Evolutionary conservation across 23 tunicate species (phyloP).

Genomic region (Halocynthia aurantium): DNA sequence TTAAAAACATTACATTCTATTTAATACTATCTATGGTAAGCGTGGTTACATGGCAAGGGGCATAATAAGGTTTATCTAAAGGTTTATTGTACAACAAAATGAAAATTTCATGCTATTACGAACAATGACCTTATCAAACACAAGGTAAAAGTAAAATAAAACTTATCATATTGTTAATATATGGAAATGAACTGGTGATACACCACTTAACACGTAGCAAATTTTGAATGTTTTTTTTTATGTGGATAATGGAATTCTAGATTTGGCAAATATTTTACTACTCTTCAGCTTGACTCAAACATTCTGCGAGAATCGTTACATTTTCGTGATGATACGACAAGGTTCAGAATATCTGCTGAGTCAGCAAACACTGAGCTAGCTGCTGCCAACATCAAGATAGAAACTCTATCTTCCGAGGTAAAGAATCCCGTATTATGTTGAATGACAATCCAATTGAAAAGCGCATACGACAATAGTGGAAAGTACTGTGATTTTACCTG

Average conservation of each 20-base stretch:
- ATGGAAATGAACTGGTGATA: not conserved
- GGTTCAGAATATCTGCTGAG: slow-evolving; percentile 18
- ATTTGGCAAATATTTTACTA: not conserved
- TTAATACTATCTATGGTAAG: no score
- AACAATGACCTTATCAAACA: no score
- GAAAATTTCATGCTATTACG: no score
- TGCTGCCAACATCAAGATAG: slow-evolving; percentile 61
- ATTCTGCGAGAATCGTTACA: slow-evolving; percentile 16
- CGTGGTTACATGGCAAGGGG: no score
- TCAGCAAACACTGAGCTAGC: slow-evolving; percentile 45
- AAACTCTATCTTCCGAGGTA: slow-evolving; percentile 64
- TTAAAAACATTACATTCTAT: no score
- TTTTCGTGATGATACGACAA: slow-evolving; percentile 17
- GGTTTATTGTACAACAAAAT: no score
- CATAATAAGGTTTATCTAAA: no score
- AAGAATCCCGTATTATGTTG: not conserved
- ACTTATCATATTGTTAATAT: not conserved
- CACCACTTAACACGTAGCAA: not conserved
- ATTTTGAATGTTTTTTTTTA: not conserved
- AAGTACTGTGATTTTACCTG: no score
- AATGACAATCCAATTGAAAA: no score
- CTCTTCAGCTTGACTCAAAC: slow-evolving; percentile 3
- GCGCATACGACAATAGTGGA: no score
- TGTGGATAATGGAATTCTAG: not conserved
- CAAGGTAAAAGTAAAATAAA: slow-evolving; percentile 2